A percentile compares a stretch with the other conserved stretches of the same genome.
Conservation (phyloP, 2,113 vertebrate species). For the Peromyscus maniculatus region DNA sequence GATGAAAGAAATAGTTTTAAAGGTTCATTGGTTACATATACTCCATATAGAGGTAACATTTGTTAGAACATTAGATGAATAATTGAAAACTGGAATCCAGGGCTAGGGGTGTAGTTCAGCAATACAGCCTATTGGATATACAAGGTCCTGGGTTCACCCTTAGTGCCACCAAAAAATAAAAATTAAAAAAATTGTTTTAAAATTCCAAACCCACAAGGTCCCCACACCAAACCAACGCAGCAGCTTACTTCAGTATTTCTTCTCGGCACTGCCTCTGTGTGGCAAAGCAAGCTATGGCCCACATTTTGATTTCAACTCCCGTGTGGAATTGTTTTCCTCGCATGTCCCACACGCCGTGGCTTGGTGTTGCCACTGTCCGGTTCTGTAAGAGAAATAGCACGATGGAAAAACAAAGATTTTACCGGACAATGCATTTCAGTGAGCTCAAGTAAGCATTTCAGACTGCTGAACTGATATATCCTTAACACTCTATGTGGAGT, state of each 20-base stretch:
- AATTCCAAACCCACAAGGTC: conserved; percentile 28
- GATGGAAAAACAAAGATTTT: conserved; percentile 42
- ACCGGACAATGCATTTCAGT: conserved; percentile 15
- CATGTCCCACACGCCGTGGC: conserved; percentile 99
- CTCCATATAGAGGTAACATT: background rate
- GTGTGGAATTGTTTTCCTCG: conserved; percentile 99
- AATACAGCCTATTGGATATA: background rate
- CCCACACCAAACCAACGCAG: conserved; percentile 69
- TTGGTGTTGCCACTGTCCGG: conserved; percentile 98
- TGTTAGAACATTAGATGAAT: conserved; percentile 41
- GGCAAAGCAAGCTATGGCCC: conserved; percentile 99
- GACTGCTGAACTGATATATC: background rate
- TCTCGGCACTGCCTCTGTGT: conserved; percentile 99
- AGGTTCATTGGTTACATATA: conserved; percentile 56
- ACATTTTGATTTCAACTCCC: conserved; percentile 99
- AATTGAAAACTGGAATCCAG: conserved; percentile 60
- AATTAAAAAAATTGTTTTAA: background rate
- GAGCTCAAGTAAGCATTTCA: conserved; percentile 36
- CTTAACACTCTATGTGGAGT: background rate
- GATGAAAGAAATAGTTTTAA: conserved; percentile 6
- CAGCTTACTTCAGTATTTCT: conserved; percentile 98
- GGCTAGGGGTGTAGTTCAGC: background rate
- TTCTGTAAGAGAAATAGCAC: conserved; percentile 90
- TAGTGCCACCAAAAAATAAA: background rate
- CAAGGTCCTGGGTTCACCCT: background rate